These are phyloP conservation scores for Petrolisthes cinctipes DNA, from an alignment of 2,888 invertebrate species.

Conservation along the genomic window DNA sequence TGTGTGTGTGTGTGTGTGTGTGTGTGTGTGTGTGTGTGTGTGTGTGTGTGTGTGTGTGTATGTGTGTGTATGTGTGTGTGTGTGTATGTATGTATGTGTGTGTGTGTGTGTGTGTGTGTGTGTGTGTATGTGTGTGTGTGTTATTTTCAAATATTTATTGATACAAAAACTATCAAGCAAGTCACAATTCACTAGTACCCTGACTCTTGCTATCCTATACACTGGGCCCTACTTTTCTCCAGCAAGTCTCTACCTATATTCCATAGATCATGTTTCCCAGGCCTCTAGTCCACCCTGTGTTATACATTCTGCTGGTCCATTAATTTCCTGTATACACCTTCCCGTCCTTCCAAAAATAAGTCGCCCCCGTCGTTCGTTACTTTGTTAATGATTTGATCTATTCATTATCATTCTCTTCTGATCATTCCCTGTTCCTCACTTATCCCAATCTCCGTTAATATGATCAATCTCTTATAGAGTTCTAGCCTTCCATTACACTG, in stretches of 20 bases:
- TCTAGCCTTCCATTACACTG: background rate
- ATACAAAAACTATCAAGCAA: too few species aligned
- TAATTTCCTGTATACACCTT: background rate
- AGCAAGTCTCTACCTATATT: too few species aligned
- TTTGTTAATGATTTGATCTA: too few species aligned
- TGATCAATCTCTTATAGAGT: background rate
- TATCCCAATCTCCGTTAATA: background rate
- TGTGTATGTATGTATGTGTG: background rate
- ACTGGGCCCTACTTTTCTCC: too few species aligned
- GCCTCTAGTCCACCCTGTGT: too few species aligned
- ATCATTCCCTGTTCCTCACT: background rate
- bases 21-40: background rate
- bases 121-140: background rate
- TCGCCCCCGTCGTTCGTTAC: too few species aligned
- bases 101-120: background rate
- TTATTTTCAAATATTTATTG: background rate
- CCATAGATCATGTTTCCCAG: too few species aligned
- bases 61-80: background rate
- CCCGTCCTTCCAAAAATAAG: background rate
- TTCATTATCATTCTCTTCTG: background rate
- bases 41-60: background rate
- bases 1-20: conserved; percentile 28
- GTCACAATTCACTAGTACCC: too few species aligned
- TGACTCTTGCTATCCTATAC: too few species aligned
- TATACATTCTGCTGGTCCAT: too few species aligned